phyloP scores from a whole-genome alignment of 2,888 invertebrate species.

The Pollenia angustigena region DNA sequence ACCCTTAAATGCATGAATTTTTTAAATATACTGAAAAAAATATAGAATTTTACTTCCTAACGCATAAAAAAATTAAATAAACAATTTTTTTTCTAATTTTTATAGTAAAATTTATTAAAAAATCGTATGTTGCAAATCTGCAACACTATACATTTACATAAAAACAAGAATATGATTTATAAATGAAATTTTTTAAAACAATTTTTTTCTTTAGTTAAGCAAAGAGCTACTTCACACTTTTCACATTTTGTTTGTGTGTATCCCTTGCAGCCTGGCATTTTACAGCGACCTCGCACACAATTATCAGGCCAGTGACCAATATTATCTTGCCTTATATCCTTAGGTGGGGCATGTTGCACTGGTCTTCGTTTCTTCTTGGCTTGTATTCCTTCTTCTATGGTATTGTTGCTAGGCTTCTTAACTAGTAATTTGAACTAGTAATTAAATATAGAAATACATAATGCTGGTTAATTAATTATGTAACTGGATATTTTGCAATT shows the following conservation, averaged over 20 bases:
- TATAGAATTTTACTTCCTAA: slow-evolving; percentile 25
- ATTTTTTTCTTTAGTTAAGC: slow-evolving; percentile 21
- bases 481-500: too few relatives aligned
- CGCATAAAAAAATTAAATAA: slow-evolving; percentile 1
- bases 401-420: slow-evolving; percentile 10
- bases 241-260: slow-evolving; percentile 19
- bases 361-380: slow-evolving; percentile 13
- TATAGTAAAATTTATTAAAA: slow-evolving; percentile 25
- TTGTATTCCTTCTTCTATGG: slow-evolving; percentile 5
- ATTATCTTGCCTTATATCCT: slow-evolving; percentile 18
- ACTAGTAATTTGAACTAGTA: too few relatives aligned
- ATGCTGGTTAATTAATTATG: too few relatives aligned
- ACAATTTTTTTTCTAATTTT: neutral
- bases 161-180: slow-evolving; percentile 2
- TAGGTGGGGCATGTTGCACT: slow-evolving; percentile 14
- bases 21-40: slow-evolving; percentile 17
- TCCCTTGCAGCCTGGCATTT: slow-evolving; percentile 28
- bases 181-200: neutral
- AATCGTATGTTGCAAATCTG: slow-evolving; percentile 20
- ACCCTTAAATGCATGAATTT: slow-evolving; percentile 35
- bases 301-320: neutral
- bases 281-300: slow-evolving; percentile 10
- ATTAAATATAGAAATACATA: too few relatives aligned
- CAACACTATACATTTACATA: slow-evolving; percentile 16
- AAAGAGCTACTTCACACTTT: slow-evolving; percentile 21